Percentiles rank a stretch among this genome's conserved stretches.
Conservation (phyloP, 1,140 invertebrate genomes). For the Macrobrachium rosenbergii region DNA sequence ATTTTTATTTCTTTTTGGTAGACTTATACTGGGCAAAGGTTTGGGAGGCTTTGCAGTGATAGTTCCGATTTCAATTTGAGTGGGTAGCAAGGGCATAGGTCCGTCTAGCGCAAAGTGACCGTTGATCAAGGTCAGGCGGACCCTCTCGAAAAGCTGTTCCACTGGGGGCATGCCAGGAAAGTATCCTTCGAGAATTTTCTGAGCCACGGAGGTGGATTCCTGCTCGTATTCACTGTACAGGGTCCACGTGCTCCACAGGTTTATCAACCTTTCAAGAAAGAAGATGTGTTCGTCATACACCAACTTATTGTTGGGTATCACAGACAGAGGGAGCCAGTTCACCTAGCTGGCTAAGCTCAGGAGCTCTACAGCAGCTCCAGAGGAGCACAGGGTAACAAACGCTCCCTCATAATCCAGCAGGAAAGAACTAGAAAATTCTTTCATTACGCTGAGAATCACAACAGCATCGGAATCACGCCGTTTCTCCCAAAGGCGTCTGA, state of each 20-base stretch:
- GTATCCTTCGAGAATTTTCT: background rate
- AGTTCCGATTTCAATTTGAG: conserved; percentile 52
- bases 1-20: too few relatives aligned
- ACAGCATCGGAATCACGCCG: conserved; percentile 42
- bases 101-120: conserved; percentile 52
- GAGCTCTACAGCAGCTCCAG: conserved; percentile 33
- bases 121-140: conserved; percentile 50
- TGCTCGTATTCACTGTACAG: background rate
- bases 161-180: too few relatives aligned
- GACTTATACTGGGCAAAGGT: conserved; percentile 47
- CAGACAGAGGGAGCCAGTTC: conserved; percentile 72
- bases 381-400: conserved; percentile 43
- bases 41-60: conserved; percentile 29
- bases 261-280: conserved; percentile 73
- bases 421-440: conserved; percentile 50
- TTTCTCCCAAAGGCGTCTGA: conserved; percentile 23
- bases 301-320: conserved; percentile 75
- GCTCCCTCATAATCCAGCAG: conserved; percentile 45
- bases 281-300: conserved; percentile 73
- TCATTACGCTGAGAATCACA: conserved; percentile 33
- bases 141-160: background rate
- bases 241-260: background rate
- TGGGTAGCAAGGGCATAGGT: conserved; percentile 49
- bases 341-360: background rate
- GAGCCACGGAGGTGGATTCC: background rate